Evolutionary conservation across 1,140 invertebrate species (phyloP).

Genomic region (Eurosta solidaginis): DNA sequence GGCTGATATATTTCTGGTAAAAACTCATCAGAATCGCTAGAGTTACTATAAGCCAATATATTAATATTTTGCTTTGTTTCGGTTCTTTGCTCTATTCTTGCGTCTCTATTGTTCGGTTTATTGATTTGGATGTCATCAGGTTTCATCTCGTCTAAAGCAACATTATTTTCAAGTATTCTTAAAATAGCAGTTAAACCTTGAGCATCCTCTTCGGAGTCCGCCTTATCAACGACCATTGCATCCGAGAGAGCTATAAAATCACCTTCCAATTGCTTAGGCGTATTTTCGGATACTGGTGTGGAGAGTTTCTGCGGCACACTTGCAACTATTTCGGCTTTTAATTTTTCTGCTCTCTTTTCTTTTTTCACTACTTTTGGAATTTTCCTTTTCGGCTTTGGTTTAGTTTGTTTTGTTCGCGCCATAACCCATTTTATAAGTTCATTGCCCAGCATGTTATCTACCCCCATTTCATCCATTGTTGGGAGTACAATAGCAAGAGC

Average conservation of each 20-base stretch:
- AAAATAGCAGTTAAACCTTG: background rate
- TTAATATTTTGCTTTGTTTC: background rate
- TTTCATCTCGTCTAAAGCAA: background rate
- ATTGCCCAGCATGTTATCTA: background rate
- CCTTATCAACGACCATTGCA: background rate
- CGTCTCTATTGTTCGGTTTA: background rate
- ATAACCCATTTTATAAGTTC: background rate
- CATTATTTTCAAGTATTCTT: background rate
- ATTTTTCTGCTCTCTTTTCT: background rate
- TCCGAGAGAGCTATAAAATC: background rate
- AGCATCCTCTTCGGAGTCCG: background rate
- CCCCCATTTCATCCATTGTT: background rate
- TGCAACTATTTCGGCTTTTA: background rate
- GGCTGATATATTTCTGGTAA: conserved; percentile 42
- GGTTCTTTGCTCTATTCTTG: too few species aligned
- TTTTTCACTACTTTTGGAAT: background rate
- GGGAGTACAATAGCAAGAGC: background rate
- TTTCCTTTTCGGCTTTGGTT: background rate
- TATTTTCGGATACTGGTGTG: background rate
- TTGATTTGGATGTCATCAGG: background rate
- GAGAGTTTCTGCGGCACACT: background rate
- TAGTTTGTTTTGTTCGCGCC: background rate
- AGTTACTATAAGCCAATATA: background rate
- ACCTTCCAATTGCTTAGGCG: background rate
- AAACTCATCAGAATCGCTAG: conserved; percentile 42